Conservation (phyloP, 2,888 invertebrate genomes). For the Anagyrus pseudococci region DNA sequence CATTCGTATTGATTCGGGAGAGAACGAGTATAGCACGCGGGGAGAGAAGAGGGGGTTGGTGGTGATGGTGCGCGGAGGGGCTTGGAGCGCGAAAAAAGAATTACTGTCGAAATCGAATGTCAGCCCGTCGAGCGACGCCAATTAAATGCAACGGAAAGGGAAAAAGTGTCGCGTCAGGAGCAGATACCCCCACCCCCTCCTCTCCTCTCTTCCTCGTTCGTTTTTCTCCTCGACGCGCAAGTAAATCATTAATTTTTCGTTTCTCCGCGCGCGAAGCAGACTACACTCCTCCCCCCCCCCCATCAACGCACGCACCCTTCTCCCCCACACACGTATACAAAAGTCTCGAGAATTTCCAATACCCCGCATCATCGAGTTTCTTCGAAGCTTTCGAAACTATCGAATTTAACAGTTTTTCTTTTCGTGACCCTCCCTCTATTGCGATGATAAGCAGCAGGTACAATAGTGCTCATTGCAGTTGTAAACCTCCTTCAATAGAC, state of each 20-base stretch:
- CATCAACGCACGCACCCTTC: neutral
- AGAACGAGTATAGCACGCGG: too few relatives aligned
- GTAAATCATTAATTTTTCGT: constrained; percentile 27
- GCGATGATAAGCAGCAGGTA: too few relatives aligned
- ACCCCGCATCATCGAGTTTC: neutral
- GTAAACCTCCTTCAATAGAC: too few relatives aligned
- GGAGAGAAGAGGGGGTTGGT: too few relatives aligned
- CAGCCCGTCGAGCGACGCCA: constrained; percentile 15
- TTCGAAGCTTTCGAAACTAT: neutral
- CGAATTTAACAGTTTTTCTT: too few relatives aligned
- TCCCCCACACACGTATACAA: neutral
- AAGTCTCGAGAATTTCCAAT: constrained; percentile 14
- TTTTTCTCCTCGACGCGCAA: too few relatives aligned
- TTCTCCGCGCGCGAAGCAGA: too few relatives aligned
- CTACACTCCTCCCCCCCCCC: neutral
- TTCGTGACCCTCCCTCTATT: too few relatives aligned
- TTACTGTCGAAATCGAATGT: constrained; percentile 15
- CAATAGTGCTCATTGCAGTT: too few relatives aligned
- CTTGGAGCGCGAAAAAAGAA: neutral
- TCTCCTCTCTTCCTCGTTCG: neutral
- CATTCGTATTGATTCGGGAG: too few relatives aligned
- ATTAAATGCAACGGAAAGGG: constrained; percentile 20
- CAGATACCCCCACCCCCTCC: constrained; percentile 7
- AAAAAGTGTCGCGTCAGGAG: constrained; percentile 26
- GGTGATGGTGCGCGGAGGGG: too few relatives aligned